Evolutionary conservation across 2,888 invertebrate species (phyloP).

Genomic region (Campopleginae sp.): DNA sequence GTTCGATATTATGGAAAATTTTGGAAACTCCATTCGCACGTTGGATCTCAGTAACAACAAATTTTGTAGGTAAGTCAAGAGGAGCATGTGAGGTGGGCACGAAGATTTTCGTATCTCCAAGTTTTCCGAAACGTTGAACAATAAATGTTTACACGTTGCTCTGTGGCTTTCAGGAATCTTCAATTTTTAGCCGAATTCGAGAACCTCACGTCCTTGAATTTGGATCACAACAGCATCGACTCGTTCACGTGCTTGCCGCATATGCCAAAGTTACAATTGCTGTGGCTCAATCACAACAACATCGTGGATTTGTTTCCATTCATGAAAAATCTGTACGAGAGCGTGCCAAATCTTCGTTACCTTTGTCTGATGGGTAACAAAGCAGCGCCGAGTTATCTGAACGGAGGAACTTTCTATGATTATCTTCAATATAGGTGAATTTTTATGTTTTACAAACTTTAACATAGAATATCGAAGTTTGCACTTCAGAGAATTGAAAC

Average conservation of each 20-base stretch:
- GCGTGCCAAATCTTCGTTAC: slow-evolving; percentile 90
- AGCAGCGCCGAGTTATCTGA: slow-evolving; percentile 91
- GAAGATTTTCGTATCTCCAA: background rate
- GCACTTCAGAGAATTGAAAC: background rate
- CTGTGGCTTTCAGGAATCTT: slow-evolving; percentile 87
- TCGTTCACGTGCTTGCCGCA: slow-evolving; percentile 90
- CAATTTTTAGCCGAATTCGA: slow-evolving; percentile 90
- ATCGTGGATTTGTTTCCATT: slow-evolving; percentile 89
- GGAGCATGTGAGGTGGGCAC: background rate
- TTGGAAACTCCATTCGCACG: slow-evolving; percentile 74
- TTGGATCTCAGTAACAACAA: slow-evolving; percentile 81
- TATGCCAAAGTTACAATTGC: slow-evolving; percentile 89
- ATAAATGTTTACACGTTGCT: background rate
- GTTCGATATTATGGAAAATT: slow-evolving; percentile 80
- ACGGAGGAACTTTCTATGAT: slow-evolving; percentile 91
- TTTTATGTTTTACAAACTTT: background rate
- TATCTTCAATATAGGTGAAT: slow-evolving; percentile 90
- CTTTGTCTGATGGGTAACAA: slow-evolving; percentile 94
- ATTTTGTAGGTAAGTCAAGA: slow-evolving; percentile 77
- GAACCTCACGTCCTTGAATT: slow-evolving; percentile 90
- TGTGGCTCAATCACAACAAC: slow-evolving; percentile 89
- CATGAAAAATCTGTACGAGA: slow-evolving; percentile 88
- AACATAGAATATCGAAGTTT: background rate
- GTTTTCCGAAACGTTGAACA: background rate
- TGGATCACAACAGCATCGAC: slow-evolving; percentile 92